Conservation (phyloP, 2,888 invertebrate species). For the Laothoe populi region DNA sequence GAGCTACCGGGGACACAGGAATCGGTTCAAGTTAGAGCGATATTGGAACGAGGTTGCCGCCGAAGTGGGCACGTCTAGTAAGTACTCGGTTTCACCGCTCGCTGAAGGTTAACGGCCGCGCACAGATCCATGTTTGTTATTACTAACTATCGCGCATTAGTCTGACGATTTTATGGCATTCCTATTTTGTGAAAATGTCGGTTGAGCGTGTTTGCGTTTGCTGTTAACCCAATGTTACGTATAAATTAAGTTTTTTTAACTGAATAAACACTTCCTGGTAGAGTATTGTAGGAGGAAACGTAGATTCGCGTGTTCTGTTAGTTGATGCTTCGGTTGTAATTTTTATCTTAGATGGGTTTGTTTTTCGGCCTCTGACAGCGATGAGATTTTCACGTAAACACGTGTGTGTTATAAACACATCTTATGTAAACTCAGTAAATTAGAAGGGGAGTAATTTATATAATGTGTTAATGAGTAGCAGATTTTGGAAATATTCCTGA, state of each 20-base stretch:
- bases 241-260: slow-evolving; percentile 4
- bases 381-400: neutral
- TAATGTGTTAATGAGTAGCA: neutral
- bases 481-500: neutral
- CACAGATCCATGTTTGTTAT: slow-evolving; percentile 26
- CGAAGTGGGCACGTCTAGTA: slow-evolving; percentile 77
- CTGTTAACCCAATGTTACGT: slow-evolving; percentile 27
- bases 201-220: slow-evolving; percentile 17
- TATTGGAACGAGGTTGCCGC: slow-evolving; percentile 81
- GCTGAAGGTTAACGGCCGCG: slow-evolving; percentile 55
- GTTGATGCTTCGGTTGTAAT: slow-evolving; percentile 1
- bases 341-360: slow-evolving; percentile 16
- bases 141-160: slow-evolving; percentile 13
- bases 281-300: slow-evolving; percentile 8
- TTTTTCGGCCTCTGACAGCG: neutral
- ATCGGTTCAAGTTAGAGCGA: slow-evolving; percentile 76
- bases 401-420: neutral
- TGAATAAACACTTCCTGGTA: slow-evolving; percentile 1
- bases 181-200: slow-evolving; percentile 9
- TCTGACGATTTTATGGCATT: slow-evolving; percentile 30
- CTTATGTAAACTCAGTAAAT: neutral
- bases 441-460: no score
- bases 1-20: slow-evolving; percentile 75
- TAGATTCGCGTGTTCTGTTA: neutral
- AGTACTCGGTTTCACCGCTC: slow-evolving; percentile 55